Base-by-base conservation (phyloP, 2,797 vertebrate genomes). In the Falco rusticolus region DNA sequence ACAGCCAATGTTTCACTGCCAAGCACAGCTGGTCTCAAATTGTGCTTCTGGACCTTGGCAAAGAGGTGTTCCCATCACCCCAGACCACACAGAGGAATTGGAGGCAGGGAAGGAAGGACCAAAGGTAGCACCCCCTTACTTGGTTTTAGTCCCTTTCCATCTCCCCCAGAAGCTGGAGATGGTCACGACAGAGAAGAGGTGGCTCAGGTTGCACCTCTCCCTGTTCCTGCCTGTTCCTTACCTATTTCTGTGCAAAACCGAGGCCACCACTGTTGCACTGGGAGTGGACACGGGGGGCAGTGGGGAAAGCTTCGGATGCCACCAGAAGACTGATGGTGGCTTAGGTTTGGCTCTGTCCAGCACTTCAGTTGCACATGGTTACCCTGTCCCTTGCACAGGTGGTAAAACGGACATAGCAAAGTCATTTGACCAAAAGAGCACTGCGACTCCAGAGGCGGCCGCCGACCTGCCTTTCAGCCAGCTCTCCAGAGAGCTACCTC, bases 1-100 rank as follows among this genome's bases (percentile, higher is more conserved):
- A 95, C 96, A 97, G 87, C 47, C 50, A 63, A 29, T 77, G 54
- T 57, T 96, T 78, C 39, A 19, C 66, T 89, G 95, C 95, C 90
- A 93, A 65, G 86, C 89, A 88, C 75, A 90, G 77, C 93, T 86
- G 78, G 59, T 63, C 83, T 87, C 94, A 71, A 53, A 51, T 13
- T 29, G 5, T 22, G 75, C 77, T 77, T 31, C 25, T 1, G 5
- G 18, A 85, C 50, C 48, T 71, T 66, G 76, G 84, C 71, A 47
- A 91, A 93, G 89, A 83, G 77, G 53, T 50, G 82, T 68, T 79
- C 72, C 60, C 74, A 63, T 33, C 53, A 61, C 64, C 39, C 18
- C 64, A 80, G 77, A 87, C 43, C 83, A 71, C 83, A 48, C 34
- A 29, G 68, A 77, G 66, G 43, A 24, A 25, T 0, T 24, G 48